phyloP scores from a whole-genome alignment of 1,140 invertebrate species.

The Stegodyphus mimosarum region DNA sequence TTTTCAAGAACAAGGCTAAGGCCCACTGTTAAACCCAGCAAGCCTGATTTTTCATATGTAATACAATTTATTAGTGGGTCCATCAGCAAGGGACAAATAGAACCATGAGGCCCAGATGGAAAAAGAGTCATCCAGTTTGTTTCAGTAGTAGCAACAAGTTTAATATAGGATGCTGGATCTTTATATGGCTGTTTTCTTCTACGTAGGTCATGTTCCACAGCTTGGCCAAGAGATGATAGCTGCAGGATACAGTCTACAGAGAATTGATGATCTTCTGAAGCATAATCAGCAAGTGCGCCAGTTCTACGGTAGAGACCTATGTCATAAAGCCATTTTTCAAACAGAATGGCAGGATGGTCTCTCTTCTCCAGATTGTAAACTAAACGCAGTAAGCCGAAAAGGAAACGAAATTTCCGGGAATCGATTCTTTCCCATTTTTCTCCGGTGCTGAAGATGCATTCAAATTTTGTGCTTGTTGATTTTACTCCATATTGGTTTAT shows the following conservation, averaged over 20 bases:
- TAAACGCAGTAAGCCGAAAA: conserved; percentile 21
- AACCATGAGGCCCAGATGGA: conserved; percentile 17
- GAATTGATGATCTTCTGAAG: neutral
- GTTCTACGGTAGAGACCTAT: conserved; percentile 41
- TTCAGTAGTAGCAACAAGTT: conserved; percentile 2
- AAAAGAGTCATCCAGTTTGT: conserved; percentile 5
- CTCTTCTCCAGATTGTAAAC: conserved; percentile 21
- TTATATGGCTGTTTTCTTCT: conserved; percentile 40
- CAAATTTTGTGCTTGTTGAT: neutral
- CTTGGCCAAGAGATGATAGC: conserved; percentile 32
- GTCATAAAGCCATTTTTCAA: conserved; percentile 47
- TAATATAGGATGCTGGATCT: conserved; percentile 37
- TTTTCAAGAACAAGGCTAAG: conserved; percentile 17
- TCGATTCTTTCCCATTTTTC: conserved; percentile 51
- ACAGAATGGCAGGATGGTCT: conserved; percentile 35
- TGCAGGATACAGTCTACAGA: neutral
- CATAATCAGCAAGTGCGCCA: conserved; percentile 8
- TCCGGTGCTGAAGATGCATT: conserved; percentile 16
- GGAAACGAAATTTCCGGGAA: conserved; percentile 22
- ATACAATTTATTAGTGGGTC: neutral
- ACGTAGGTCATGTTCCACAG: conserved; percentile 35
- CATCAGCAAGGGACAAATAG: conserved; percentile 50
- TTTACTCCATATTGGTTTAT: neutral
- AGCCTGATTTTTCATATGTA: conserved; percentile 16
- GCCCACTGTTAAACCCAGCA: conserved; percentile 15